Evolutionary conservation across 2,113 vertebrate species (phyloP).

Genomic region (Cebus imitator): DNA sequence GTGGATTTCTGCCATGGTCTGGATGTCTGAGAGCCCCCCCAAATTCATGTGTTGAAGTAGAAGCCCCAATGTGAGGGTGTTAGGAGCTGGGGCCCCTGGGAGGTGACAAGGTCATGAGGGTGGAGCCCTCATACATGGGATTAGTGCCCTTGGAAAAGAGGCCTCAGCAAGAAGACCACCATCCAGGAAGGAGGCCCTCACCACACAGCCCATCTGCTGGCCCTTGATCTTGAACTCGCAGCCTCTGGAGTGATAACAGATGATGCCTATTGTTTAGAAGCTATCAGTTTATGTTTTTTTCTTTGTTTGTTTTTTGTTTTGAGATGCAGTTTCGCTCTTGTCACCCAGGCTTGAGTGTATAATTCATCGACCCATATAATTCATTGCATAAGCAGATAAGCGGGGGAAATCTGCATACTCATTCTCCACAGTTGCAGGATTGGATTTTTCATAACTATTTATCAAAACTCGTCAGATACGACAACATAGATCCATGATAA

Average conservation of each 20-base stretch:
- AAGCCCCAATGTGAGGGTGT: not conserved
- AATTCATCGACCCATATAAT: accelerated
- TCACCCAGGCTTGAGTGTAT: too few relatives aligned
- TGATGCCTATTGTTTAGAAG: not conserved
- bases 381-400: not conserved
- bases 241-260: not conserved
- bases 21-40: not conserved
- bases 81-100: not conserved
- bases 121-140: not conserved
- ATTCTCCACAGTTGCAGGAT: accelerated
- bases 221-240: not conserved
- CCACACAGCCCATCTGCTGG: not conserved
- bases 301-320: too few relatives aligned
- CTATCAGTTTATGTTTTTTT: too few relatives aligned
- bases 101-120: not conserved
- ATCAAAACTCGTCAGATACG: not conserved
- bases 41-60: not conserved
- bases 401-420: accelerated
- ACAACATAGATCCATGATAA: not conserved
- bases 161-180: not conserved
- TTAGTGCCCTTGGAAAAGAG: not conserved
- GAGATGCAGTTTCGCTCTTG: too few relatives aligned
- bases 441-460: not conserved
- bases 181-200: not conserved
- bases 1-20: not conserved